Conservation (phyloP, 1,140 invertebrate genomes). For the Hydropsyche tenuis region DNA sequence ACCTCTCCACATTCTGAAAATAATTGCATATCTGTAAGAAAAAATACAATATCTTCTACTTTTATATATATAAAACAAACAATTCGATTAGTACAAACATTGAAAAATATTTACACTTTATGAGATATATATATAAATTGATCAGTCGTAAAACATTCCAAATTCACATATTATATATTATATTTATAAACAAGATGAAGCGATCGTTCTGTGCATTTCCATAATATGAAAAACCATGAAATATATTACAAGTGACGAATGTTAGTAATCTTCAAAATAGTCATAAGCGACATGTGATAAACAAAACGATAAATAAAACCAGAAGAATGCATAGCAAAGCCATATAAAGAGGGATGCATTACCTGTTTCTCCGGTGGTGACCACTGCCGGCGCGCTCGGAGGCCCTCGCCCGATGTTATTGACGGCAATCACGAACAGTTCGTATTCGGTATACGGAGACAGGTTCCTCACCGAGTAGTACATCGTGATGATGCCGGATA, state of each 20-base stretch:
- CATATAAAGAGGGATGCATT: conserved; percentile 58
- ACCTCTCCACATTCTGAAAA: conserved; percentile 18
- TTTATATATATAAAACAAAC: background rate
- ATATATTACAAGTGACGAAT: conserved; percentile 20
- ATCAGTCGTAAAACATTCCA: conserved; percentile 16
- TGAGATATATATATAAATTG: background rate
- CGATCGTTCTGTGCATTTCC: background rate
- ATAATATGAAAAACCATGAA: background rate
- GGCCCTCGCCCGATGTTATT: conserved; percentile 91
- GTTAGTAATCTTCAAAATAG: conserved; percentile 2
- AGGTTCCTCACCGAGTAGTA: conserved; percentile 89
- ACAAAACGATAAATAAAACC: no score
- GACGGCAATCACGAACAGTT: conserved; percentile 94
- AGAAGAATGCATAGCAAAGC: background rate
- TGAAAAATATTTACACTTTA: conserved; percentile 24
- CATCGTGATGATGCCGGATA: conserved; percentile 90
- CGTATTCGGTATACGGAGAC: conserved; percentile 95
- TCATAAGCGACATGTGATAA: conserved; percentile 2
- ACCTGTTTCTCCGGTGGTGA: conserved; percentile 97
- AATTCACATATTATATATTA: background rate
- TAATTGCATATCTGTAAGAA: conserved; percentile 17
- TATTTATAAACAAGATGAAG: conserved; percentile 17
- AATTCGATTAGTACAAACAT: conserved; percentile 1
- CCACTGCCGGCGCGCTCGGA: conserved; percentile 82
- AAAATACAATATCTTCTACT: conserved; percentile 11